These are phyloP conservation scores for Tachysurus vachellii DNA, from an alignment of 2,113 vertebrate genomes.

Conservation along the genomic window DNA sequence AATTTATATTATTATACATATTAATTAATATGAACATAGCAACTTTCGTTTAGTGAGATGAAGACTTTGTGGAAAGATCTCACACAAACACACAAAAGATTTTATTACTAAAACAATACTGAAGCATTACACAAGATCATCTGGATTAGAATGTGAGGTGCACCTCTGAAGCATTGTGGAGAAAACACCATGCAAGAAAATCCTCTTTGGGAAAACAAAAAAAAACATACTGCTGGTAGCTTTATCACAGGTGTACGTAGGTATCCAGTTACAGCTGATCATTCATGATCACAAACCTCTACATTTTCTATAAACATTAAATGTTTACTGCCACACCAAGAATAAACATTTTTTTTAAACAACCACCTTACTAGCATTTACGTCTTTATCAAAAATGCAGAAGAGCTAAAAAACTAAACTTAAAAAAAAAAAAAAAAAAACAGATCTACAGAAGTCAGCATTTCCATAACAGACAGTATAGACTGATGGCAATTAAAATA, in stretches of 20 bases:
- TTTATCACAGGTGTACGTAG: not conserved
- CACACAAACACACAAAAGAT: not conserved
- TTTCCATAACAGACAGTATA: slow-evolving; percentile 64
- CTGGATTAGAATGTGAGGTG: slow-evolving; percentile 66
- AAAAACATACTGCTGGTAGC: not conserved
- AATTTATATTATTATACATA: slow-evolving; percentile 67
- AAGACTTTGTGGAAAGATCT: not conserved
- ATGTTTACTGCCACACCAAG: not conserved
- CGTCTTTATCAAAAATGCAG: not conserved
- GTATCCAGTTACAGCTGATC: not conserved
- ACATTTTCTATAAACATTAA: not conserved
- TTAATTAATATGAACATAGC: slow-evolving; percentile 69
- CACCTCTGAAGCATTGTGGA: slow-evolving; percentile 59
- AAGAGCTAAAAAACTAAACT: slow-evolving; percentile 29
- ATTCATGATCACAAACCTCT: not conserved
- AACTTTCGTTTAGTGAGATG: slow-evolving; percentile 64
- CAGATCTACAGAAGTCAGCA: slow-evolving; percentile 54
- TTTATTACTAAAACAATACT: not conserved
- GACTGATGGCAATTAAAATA: slow-evolving; percentile 69
- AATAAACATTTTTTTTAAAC: not conserved
- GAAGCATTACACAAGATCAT: not conserved
- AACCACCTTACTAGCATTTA: not conserved
- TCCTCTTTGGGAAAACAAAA: not conserved
- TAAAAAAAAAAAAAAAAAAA: too few species aligned
- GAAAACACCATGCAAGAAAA: not conserved